Evolutionary conservation across 2,888 invertebrate species (phyloP), one percentile per base, ranked within the genome.

Genomic region (Octonoba sinensis): DNA sequence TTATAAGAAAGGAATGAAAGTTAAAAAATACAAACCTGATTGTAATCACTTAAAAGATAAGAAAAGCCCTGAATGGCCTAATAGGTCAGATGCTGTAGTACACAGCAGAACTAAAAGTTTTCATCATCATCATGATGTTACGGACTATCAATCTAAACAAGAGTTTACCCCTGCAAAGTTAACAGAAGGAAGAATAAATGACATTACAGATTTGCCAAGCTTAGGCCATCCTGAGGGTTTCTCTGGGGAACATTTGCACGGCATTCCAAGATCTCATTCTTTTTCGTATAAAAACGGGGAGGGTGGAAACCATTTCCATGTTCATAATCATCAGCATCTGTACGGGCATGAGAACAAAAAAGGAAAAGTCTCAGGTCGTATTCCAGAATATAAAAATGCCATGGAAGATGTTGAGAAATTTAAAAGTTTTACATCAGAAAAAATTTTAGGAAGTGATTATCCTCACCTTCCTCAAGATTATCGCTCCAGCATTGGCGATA

Each of bases 311-410:
- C 73, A 73, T 57, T 69, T 62, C 15, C 79, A 81, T 49, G 44
- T 81, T 0, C 79, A 81, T 18, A 81, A 73, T n/a, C 79, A 76
- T 22, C 60, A 81, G 16, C 67, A 81, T 27, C 60, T 67, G n/a
- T 64, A 67, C 12, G 66, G 36, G 11, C 36, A 56, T 15, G 62
- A 67, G 11, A 62, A 81, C 2, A 73, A 69, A 18, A 81, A 81
- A 3, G 69, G 60, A 56, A 27, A 69, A 6, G 60, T 16, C n/a
- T 16, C 44, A 12, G 11, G 49, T 12, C 46, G 27, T 8, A 27
- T 16, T 15, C 49, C 56, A n/a, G 47, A 27, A 11, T 75, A 75
- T 6, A 22, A 57, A 16, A 71, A 77, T 13, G 24, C 71, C 12
- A 56, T 71, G 3, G n/a, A 77, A 24, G 36, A 65, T 20, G 13